Evolutionary conservation across 2,888 invertebrate species (phyloP).

Genomic region (Frankliniella intonsa): DNA sequence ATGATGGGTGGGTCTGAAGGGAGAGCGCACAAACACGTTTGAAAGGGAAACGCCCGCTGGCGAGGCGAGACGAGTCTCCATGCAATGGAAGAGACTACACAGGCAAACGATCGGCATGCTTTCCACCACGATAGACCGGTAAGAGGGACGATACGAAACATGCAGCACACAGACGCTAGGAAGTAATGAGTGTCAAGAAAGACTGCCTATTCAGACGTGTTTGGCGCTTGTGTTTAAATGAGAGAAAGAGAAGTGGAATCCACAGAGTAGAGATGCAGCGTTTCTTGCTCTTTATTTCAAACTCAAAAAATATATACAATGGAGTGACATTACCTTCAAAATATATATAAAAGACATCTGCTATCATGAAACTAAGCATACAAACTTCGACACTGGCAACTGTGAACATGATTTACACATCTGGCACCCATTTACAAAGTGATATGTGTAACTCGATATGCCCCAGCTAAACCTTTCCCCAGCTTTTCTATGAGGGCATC

Average conservation of each 20-base stretch:
- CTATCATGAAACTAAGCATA: too few species aligned
- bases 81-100: neutral
- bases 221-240: neutral
- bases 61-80: neutral
- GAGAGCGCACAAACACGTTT: neutral
- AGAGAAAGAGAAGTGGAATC: constrained; percentile 7
- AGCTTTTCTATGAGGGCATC: too few species aligned
- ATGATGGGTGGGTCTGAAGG: neutral
- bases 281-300: neutral
- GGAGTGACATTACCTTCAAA: neutral
- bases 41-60: neutral
- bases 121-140: neutral
- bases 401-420: too few species aligned
- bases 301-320: neutral
- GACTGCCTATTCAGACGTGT: neutral
- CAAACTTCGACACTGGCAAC: too few species aligned
- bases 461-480: too few species aligned
- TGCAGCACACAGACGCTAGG: neutral
- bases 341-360: too few species aligned
- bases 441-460: too few species aligned
- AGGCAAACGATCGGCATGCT: neutral
- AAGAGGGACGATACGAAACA: neutral
- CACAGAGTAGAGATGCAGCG: neutral
- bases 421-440: too few species aligned
- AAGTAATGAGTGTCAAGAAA: neutral